phyloP scores from a whole-genome alignment of 2,113 vertebrate genomes.

The Ciconia stormi region DNA sequence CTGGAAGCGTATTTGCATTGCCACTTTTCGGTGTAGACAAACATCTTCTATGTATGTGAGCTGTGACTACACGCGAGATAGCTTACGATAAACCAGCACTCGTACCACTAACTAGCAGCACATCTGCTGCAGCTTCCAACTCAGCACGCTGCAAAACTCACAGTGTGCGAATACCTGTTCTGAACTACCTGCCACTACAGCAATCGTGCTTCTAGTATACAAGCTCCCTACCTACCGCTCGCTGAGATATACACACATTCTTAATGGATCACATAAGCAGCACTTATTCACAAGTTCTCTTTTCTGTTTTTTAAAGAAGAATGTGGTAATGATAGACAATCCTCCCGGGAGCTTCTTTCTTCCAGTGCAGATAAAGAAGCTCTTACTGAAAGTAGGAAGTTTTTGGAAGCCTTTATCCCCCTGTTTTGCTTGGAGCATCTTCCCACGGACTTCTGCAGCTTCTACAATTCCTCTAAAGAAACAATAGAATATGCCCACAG shows the following conservation, averaged over 20 bases:
- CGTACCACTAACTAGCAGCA: accelerated
- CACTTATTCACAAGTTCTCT: not conserved
- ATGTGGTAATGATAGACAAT: not conserved
- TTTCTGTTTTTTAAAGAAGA: not conserved
- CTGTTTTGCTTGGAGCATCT: not conserved
- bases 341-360: not conserved
- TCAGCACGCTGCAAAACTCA: not conserved
- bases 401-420: not conserved
- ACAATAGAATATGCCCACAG: not conserved
- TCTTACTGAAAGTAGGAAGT: not conserved
- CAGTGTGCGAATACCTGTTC: not conserved
- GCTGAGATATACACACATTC: not conserved
- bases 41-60: accelerated
- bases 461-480: not conserved
- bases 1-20: accelerated
- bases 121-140: not conserved
- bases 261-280: not conserved
- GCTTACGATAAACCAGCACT: accelerated
- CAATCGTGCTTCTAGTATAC: not conserved
- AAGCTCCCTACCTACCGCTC: not conserved
- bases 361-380: not conserved
- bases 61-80: not conserved
- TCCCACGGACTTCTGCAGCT: not conserved
- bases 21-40: accelerated
- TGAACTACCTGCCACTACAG: not conserved